These are phyloP conservation scores for Gymnoscelis rufifasciata DNA, from an alignment of 2,888 invertebrate species.

Conservation along the genomic window DNA sequence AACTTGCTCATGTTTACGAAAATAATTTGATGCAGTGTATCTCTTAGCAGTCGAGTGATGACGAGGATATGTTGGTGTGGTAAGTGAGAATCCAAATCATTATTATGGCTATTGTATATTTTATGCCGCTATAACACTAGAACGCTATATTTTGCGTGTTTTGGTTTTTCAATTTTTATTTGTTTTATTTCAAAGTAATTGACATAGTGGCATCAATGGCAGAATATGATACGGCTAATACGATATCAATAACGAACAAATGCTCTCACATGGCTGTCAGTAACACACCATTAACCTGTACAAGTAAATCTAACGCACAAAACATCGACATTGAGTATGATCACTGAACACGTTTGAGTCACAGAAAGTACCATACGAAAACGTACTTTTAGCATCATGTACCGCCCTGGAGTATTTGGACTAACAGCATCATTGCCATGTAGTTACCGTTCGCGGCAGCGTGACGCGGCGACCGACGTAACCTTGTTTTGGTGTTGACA, in stretches of 20 bases:
- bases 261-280: conserved; percentile 48
- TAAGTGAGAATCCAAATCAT: conserved; percentile 23
- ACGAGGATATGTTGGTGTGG: conserved; percentile 18
- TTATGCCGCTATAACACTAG: conserved; percentile 26
- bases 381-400: conserved; percentile 8
- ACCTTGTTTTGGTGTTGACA: conserved; percentile 25
- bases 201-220: conserved; percentile 73
- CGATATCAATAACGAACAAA: conserved; percentile 37
- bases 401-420: conserved; percentile 4
- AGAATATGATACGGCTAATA: conserved; percentile 44
- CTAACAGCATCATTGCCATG: neutral
- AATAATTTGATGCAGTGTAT: conserved; percentile 32
- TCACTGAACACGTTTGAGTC: conserved; percentile 12
- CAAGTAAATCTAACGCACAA: conserved; percentile 11
- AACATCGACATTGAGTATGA: neutral
- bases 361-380: conserved; percentile 7
- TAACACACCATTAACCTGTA: too few relatives aligned
- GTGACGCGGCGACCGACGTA: conserved; percentile 11
- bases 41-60: conserved; percentile 31
- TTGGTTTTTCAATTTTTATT: conserved; percentile 35
- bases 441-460: neutral
- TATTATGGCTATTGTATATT: conserved; percentile 22
- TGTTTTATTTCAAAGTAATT: conserved; percentile 30
- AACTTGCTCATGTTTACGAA: conserved; percentile 27
- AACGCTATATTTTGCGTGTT: conserved; percentile 35